Percentiles rank a stretch among this genome's conserved stretches.
phyloP scores from a whole-genome alignment of 2,113 vertebrate genomes.

The Alces alces region DNA sequence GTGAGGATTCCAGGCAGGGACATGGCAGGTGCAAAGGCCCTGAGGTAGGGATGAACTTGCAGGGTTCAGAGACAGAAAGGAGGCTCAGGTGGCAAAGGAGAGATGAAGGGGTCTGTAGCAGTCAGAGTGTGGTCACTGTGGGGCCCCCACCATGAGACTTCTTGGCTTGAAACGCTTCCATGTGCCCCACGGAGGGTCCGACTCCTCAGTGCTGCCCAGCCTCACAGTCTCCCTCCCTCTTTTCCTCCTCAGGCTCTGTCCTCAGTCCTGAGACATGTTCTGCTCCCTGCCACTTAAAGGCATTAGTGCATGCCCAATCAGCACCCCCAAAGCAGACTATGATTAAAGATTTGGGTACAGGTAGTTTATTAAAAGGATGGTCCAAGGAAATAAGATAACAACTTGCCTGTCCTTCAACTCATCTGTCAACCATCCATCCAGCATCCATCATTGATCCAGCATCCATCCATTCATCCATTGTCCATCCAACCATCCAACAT shows the following conservation, averaged over 20 bases:
- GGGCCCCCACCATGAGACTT: fast-evolving
- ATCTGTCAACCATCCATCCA: background rate
- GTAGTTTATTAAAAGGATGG: background rate
- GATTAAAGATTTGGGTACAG: background rate
- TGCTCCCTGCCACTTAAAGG: too few relatives aligned
- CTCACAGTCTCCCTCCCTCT: background rate
- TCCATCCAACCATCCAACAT: background rate
- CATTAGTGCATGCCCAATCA: background rate
- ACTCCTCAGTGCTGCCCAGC: fast-evolving
- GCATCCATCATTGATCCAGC: background rate
- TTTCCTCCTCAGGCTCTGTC: background rate
- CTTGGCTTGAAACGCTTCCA: background rate
- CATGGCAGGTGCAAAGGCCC: background rate
- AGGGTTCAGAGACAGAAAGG: background rate
- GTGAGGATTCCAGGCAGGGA: background rate
- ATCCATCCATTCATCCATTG: background rate
- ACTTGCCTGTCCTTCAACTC: background rate
- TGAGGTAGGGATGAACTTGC: background rate
- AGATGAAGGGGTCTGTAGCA: background rate
- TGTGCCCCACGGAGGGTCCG: fast-evolving
- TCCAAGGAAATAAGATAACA: background rate
- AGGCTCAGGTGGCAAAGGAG: background rate
- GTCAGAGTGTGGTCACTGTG: background rate
- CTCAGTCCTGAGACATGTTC: background rate
- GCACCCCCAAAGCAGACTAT: background rate